Evolutionary conservation across 2,888 invertebrate genomes (phyloP), one percentile per base, ranked within the genome.

Genomic region (Germaria angustata): DNA sequence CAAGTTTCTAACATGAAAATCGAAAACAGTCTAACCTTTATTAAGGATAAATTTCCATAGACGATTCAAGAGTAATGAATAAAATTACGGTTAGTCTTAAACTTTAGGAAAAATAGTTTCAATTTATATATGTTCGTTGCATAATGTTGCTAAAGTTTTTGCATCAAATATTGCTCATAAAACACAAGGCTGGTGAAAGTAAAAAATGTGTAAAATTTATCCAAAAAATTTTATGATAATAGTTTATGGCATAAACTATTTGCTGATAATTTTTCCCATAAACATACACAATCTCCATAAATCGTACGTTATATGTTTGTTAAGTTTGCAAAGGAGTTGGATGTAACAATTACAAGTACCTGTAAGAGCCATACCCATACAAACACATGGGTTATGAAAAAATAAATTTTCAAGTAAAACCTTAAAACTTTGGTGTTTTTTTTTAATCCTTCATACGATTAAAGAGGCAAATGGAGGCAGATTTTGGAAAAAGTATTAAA

Each of bases 201-300:
- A 13, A 17, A 61, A 15, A 13, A 55, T 41, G 28, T 24, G 8
- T 34, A 24, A 32, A 20, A 49, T 24, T 11, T 8, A 46, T 17
- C 46, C 49, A 65, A 72, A 32, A 79, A 72, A 41, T 65, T 79
- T 79, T 59, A 66, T 65, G 79, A 66, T 72, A 79, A 79, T 72
- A 72, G 79, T 72, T 79, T 79, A 66, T 72, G 65, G 41, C 72
- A 79, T 65, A 66, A 72, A 79, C 79, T 79, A 66, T 79, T 79
- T 72, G 44, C 72, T 72, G 65, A 79, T 79, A 71, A 79, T 65
- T 79, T 78, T 53, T 65, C 9, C 32, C 8, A 53, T 11, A 41
- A 20, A 41, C 39, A 66, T 2, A 68, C 32, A 39, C 22, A 68
- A 46, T n/a, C 11, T 20, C 46, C 22, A 22, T 51, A 36, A 34